These are phyloP conservation scores for Polypedilum vanderplanki DNA, from an alignment of 1,140 invertebrate genomes.

Conservation along the genomic window DNA sequence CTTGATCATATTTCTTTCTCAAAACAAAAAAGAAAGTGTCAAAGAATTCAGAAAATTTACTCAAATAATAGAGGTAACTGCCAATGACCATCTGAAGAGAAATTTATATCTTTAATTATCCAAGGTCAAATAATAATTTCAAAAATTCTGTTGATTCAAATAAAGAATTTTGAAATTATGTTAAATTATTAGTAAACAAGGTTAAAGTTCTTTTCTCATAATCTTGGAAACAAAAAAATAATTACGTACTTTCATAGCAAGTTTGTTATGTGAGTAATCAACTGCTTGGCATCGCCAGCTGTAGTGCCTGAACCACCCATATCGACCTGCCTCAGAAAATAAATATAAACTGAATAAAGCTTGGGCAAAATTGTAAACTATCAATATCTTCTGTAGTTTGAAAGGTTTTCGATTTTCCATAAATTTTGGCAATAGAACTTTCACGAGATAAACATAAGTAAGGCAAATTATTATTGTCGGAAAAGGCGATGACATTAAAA, in stretches of 20 bases:
- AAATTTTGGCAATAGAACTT: constrained; percentile 69
- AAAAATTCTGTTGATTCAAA: too few species aligned
- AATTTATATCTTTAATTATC: too few species aligned
- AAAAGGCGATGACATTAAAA: too few species aligned
- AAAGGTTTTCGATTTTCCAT: constrained; percentile 89
- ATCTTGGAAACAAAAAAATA: too few species aligned
- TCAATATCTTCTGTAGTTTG: constrained; percentile 67
- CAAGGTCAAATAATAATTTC: too few species aligned
- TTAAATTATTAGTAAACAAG: too few species aligned
- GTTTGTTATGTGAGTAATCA: constrained; percentile 73
- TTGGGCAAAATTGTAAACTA: constrained; percentile 81
- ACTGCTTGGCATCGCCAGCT: constrained; percentile 84
- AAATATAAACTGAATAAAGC: constrained; percentile 77
- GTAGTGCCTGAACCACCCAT: constrained; percentile 64
- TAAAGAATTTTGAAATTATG: too few species aligned
- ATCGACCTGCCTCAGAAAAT: constrained; percentile 58
- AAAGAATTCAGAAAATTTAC: constrained; percentile 71
- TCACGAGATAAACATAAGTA: constrained; percentile 32
- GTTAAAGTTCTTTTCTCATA: too few species aligned
- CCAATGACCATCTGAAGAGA: constrained; percentile 55
- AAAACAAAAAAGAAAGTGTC: constrained; percentile 75
- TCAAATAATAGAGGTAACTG: constrained; percentile 76
- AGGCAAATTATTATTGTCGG: too few species aligned
- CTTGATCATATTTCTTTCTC: constrained; percentile 70
- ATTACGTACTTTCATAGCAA: too few species aligned